Evolutionary conservation across 2,888 invertebrate species (phyloP), one percentile per base, ranked within the genome.

Genomic region (Nemotelus pantherinus): DNA sequence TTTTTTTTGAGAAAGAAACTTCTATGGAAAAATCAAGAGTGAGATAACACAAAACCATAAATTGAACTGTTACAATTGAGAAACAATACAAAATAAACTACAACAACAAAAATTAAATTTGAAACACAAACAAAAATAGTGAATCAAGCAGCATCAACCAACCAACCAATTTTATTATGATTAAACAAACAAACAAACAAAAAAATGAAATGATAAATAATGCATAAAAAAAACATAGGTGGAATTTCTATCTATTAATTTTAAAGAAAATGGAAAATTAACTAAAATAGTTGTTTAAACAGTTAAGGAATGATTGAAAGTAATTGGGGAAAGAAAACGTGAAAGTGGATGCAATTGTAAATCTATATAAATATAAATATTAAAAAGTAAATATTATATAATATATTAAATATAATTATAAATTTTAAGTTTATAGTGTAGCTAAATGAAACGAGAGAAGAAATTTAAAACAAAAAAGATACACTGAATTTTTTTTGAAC

Each of bases 391-490:
- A 65, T 77, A 77, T 77, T 77, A 77, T 77, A 77, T 77, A 77
- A 79, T 78, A 79, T 72, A 78, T 79, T 25, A 79, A 74, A 74
- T 74, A 74, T 74, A 79, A 77, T 78, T 78, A 76, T 78, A 77
- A 70, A 80, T 76, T 78, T 77, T 80, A 79, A 80, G 78, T 78
- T 80, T 80, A 77, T 80, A 80, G 80, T 80, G 80, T 80, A 80
- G 80, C 77, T 80, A 80, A 79, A 80, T 78, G 76, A 80, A 78
- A 78, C 78, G 77, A 74, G 60, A 74, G 48, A 68, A 58, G 48
- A 74, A 64, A 77, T 71, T 48, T 72, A 65, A 77, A 77, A 60
- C 25, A 55, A 48, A 25, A 25, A 25, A 25, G 25, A 25, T 25
- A 25, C 25, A 47, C 48, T 58, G 45, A 47, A 45, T 57, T 10